Conservation (phyloP, 2,113 vertebrate species). For the Spea multiplicata region DNA sequence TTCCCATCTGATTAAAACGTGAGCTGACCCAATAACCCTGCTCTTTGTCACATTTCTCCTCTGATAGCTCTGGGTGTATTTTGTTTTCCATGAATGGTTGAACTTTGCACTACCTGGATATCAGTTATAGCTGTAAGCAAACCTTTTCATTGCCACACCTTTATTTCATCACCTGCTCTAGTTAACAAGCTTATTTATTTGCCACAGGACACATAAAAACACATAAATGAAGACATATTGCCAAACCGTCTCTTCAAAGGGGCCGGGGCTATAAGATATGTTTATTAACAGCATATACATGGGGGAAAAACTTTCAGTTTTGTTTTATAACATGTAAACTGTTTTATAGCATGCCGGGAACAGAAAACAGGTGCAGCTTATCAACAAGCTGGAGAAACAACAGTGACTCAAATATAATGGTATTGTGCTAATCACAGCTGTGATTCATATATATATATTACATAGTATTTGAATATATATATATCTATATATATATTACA, state of each 20-base stretch:
- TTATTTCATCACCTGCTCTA: constrained; percentile 12
- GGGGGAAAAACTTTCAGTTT: not conserved
- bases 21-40: too few relatives aligned
- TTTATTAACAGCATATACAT: not conserved
- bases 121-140: not conserved
- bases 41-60: not conserved
- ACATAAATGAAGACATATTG: not conserved
- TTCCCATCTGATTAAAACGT: too few relatives aligned
- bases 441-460: too few relatives aligned
- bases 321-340: not conserved
- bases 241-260: too few relatives aligned
- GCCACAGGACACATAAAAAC: not conserved
- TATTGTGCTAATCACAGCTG: too few relatives aligned
- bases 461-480: too few relatives aligned
- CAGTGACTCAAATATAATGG: not conserved
- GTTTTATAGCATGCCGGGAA: not conserved
- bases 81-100: constrained; percentile 6
- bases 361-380: not conserved
- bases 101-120: constrained; percentile 31
- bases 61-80: not conserved
- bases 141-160: constrained; percentile 18
- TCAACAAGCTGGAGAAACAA: not conserved
- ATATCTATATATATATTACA: too few relatives aligned
- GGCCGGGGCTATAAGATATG: too few relatives aligned
- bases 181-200: not conserved